A percentile compares a stretch with the other conserved stretches of the same genome.
Evolutionary conservation across 2,113 vertebrate species (phyloP).

Genomic region (Ursus arctos): DNA sequence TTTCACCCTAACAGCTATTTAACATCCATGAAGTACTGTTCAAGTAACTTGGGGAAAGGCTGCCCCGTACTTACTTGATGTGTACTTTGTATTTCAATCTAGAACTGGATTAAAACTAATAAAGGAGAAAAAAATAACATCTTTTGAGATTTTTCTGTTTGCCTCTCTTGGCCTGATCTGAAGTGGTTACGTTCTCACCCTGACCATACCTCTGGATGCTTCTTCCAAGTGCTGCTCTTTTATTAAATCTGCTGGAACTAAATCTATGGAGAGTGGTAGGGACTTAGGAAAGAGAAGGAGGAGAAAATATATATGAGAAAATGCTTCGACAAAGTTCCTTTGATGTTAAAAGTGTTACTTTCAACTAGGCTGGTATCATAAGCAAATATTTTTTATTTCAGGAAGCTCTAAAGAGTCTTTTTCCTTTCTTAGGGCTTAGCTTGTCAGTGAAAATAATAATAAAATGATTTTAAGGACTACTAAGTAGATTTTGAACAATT

Average conservation of each 20-base stretch:
- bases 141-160: background rate
- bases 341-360: background rate
- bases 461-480: slow-evolving; percentile 55
- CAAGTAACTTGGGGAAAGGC: background rate
- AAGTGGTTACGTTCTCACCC: background rate
- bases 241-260: background rate
- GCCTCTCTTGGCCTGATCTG: background rate
- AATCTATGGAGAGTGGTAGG: background rate
- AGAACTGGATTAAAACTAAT: slow-evolving; percentile 12
- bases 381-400: slow-evolving; percentile 54
- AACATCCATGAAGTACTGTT: background rate
- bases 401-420: background rate
- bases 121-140: background rate
- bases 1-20: background rate
- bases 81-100: background rate
- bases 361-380: background rate
- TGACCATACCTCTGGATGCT: background rate
- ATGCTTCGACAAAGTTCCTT: slow-evolving; percentile 10
- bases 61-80: background rate
- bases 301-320: background rate
- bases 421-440: background rate
- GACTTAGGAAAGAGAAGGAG: background rate
- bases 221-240: background rate
- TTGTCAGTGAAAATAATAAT: slow-evolving; percentile 28
- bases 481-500: slow-evolving; percentile 18